Conservation (phyloP, 2,888 invertebrate species). For the Steromphala cineraria region DNA sequence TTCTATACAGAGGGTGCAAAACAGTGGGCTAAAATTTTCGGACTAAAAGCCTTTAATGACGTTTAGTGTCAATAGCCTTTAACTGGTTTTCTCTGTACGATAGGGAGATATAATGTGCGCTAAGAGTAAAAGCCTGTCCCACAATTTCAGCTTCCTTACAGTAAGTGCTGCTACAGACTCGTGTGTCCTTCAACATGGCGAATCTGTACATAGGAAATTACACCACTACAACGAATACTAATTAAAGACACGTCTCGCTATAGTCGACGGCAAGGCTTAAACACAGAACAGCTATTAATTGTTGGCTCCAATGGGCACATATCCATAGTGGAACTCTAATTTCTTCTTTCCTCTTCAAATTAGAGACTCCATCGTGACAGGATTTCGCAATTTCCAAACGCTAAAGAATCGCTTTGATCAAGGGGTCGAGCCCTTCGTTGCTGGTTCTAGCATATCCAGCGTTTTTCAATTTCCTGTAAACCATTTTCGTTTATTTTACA, state of each 20-base stretch:
- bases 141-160: slow-evolving; percentile 28
- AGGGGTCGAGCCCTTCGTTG: neutral
- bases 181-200: slow-evolving; percentile 10
- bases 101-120: slow-evolving; percentile 29
- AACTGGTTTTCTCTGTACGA: slow-evolving; percentile 47
- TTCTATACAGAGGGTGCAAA: slow-evolving; percentile 19
- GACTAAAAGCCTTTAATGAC: slow-evolving; percentile 47
- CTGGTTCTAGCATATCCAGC: slow-evolving; percentile 5
- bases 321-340: slow-evolving; percentile 15
- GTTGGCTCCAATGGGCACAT: neutral
- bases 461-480: slow-evolving; percentile 29
- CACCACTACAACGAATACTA: slow-evolving; percentile 25
- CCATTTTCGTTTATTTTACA: slow-evolving; percentile 37
- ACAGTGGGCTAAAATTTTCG: slow-evolving; percentile 30
- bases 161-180: slow-evolving; percentile 22
- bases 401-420: slow-evolving; percentile 28
- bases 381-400: slow-evolving; percentile 36
- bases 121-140: slow-evolving; percentile 40
- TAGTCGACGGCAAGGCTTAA: neutral
- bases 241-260: slow-evolving; percentile 27
- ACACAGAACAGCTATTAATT: slow-evolving; percentile 25
- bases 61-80: slow-evolving; percentile 45
- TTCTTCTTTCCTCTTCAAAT: slow-evolving; percentile 32
- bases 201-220: slow-evolving; percentile 34
- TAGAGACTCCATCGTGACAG: slow-evolving; percentile 28